phyloP scores from a whole-genome alignment of 2,888 invertebrate species.

The Marasmarcha lunaedactyla region DNA sequence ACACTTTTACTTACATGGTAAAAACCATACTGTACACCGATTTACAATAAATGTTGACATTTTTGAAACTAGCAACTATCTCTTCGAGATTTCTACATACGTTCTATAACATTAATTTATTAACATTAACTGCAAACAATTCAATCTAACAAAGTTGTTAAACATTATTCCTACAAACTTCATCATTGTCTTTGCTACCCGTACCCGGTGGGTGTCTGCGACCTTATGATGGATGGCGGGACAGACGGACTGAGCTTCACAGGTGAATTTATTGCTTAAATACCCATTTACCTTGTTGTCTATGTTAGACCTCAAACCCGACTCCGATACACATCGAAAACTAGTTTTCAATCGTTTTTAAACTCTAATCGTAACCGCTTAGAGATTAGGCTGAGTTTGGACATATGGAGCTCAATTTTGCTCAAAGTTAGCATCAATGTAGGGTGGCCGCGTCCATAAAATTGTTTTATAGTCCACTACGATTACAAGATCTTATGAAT shows the following conservation, averaged over 20 bases:
- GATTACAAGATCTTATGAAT: constrained; percentile 16
- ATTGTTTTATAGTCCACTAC: constrained; percentile 25
- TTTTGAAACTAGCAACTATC: no score
- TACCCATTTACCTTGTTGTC: constrained; percentile 26
- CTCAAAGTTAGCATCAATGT: constrained; percentile 13
- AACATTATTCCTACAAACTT: no score
- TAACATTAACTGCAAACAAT: no score
- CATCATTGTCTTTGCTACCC: no score
- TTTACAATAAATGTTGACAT: no score
- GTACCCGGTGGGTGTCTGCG: constrained; percentile 19
- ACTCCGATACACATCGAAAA: constrained; percentile 8
- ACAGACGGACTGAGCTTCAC: constrained; percentile 22
- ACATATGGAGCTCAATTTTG: constrained; percentile 12
- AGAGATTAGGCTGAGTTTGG: not conserved
- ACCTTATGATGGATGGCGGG: constrained; percentile 25
- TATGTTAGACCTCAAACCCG: constrained; percentile 16
- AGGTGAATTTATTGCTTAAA: constrained; percentile 28
- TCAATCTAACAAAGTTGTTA: no score
- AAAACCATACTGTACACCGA: no score
- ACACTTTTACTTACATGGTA: no score
- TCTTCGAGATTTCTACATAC: no score
- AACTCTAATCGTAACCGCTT: no score
- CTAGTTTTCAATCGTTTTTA: not conserved
- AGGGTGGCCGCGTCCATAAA: constrained; percentile 25
- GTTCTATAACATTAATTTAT: no score